Base-by-base conservation (phyloP, 2,888 invertebrate species). In the Acanthosoma haemorrhoidale region DNA sequence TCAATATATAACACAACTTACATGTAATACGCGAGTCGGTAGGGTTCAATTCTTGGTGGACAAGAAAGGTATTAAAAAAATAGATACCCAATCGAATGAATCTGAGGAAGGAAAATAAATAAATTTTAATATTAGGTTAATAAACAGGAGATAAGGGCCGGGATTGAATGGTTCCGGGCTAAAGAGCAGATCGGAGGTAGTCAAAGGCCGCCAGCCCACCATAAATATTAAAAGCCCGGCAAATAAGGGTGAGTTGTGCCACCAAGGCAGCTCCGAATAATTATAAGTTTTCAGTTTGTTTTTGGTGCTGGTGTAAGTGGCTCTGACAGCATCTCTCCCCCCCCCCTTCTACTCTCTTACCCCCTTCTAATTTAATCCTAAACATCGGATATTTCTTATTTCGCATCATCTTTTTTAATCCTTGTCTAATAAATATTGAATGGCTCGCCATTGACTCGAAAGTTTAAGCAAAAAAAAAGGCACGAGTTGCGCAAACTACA, bases 241-340 rank as follows among this genome's bases (percentile, higher is more conserved):
- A 51, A 51, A 51, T 51, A 51, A 51, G 51, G 25, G 51, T 32
- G 21, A 25, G 13, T 18, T 32, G 31, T 32, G 18, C n/a, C 6
- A 11, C 60, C 18, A 18, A 32, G 60, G 36, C 32, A 36, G 60
- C 36, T 60, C 18, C 31, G 60, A 60, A 60, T 60, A 60, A 60
- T 60, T 60, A 60, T 60, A 60, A 60, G 60, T 60, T 60, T 60
- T 32, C 36, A 36, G 60, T 60, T 60, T 60, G 60, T 60, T 60
- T 60, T 60, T 29, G 60, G 60, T 2, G 29, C 31, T 60, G 60
- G 60, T 32, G 60, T 60, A 60, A 60, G 60, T 60, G 60, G 25
- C 60, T 34, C 60, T 34, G 60, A 60, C 60, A 60, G 60, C 32
- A n/a, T n/a, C n/a, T n/a, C 60, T 15, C 34, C 59, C 25, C 16